Evolutionary conservation across 2,797 vertebrate genomes (phyloP), one percentile per base, ranked within the genome.

Genomic region (Cygnus olor): DNA sequence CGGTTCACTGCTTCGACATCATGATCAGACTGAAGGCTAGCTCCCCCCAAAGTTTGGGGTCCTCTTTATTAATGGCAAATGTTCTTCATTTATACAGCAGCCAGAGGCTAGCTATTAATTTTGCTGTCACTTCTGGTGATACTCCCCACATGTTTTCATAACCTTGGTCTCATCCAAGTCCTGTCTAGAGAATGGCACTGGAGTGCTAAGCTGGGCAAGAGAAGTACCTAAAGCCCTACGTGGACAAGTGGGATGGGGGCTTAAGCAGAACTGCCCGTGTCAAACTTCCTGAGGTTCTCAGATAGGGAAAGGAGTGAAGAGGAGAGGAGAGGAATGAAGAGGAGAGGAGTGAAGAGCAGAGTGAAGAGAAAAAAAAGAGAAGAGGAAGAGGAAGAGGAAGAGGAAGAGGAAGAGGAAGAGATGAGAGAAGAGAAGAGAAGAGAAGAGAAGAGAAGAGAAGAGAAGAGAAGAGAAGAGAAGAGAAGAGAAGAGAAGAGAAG

Each of bases 1-100:
- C 20, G 88, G 72, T 77, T 93, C 90, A 63, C 86, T 91, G 90
- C 86, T 63, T 58, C 92, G 89, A 70, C 91, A 60, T 80, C 86
- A n/a, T 11, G 85, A 88, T 49, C 95, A 91, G 72, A 27, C n/a
- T 3, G 57, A 81, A 84, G 42, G 42, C 47, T 89, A 60, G 40
- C 86, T 94, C 36, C 40, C 76, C 58, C 79, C 91, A 94, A 95
- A 89, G 63, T 92, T 73, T 87, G 84, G 94, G 92, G 86, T 93
- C 0, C 69, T 94, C 22, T 32, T 87, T 87, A 65, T 74, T 83
- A 6, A 25, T 90, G 90, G 82, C 76, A 79, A 95, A 92, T 53
- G 61, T 15, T 79, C 69, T 92, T 47, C 51, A 3, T 94, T 85
- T 76, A 65, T 79, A 66, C 86, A 30, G 42, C 54, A 79, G 87